phyloP scores from a whole-genome alignment of 2,113 vertebrate genomes.

The Scatophagus argus region DNA sequence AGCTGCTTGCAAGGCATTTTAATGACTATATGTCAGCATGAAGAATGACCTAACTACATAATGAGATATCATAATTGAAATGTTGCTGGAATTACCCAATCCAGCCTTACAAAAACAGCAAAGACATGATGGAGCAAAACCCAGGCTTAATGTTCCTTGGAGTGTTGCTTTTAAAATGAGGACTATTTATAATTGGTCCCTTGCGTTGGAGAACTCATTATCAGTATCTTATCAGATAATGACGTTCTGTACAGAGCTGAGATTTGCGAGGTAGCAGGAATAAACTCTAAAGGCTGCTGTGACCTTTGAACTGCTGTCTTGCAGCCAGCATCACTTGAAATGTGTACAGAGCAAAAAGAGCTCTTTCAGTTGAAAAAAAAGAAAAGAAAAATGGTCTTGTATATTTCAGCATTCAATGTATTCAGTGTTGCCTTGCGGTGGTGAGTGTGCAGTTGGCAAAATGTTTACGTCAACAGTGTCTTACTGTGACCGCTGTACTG shows the following conservation, averaged over 20 bases:
- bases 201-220: constrained; percentile 22
- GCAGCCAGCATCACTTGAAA: constrained; percentile 3
- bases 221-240: constrained; percentile 21
- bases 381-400: neutral
- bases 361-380: neutral
- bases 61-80: neutral
- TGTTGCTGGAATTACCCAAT: neutral
- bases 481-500: neutral
- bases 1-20: neutral
- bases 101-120: neutral
- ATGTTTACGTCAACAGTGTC: constrained; percentile 54
- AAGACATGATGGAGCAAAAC: neutral
- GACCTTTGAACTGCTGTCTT: constrained; percentile 32
- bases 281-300: constrained; percentile 9
- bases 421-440: constrained; percentile 15
- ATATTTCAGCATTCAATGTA: constrained; percentile 16
- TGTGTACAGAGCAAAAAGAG: constrained; percentile 3
- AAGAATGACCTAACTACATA: neutral
- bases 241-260: constrained; percentile 12
- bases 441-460: constrained; percentile 33
- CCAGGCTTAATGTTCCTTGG: neutral
- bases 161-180: constrained; percentile 7
- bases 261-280: constrained; percentile 1
- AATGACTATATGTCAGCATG: neutral
- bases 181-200: constrained; percentile 39